Evolutionary conservation across 2,797 vertebrate genomes (phyloP).

Genomic region (Cyprinella venusta): DNA sequence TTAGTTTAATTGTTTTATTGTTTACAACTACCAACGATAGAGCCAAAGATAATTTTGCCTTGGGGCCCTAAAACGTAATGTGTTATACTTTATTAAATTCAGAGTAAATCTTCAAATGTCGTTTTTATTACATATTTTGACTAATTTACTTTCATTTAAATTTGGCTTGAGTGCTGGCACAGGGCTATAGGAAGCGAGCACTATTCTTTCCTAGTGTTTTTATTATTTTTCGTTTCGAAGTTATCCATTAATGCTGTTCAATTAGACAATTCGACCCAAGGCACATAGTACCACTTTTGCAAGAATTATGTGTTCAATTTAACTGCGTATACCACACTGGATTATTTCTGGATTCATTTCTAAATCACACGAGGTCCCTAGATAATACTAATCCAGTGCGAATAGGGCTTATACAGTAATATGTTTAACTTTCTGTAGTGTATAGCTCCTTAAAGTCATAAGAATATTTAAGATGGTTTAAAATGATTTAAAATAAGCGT

Average conservation of each 20-base stretch:
- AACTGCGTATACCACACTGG: not conserved
- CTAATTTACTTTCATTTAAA: conserved; percentile 15
- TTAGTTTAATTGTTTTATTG: conserved; percentile 21
- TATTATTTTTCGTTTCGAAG: not conserved
- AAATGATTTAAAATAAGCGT: not conserved
- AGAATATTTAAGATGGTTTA: not conserved
- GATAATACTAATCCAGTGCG: no score
- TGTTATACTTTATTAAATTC: conserved; percentile 17
- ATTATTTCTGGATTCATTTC: no score
- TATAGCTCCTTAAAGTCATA: not conserved
- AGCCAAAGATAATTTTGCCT: conserved; percentile 23
- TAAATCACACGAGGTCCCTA: no score
- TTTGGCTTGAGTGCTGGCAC: conserved; percentile 10
- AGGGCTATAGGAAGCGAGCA: not conserved
- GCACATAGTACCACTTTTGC: not conserved
- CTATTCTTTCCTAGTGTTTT: not conserved
- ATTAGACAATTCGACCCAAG: not conserved
- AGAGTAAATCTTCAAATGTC: not conserved
- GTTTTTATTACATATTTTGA: conserved; percentile 22
- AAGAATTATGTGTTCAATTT: not conserved
- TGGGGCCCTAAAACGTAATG: conserved; percentile 3
- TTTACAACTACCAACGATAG: conserved; percentile 1
- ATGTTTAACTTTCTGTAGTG: not conserved
- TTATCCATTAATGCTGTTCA: not conserved
- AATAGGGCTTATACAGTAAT: no score